Evolutionary conservation across 2,113 vertebrate genomes (phyloP).

Genomic region (Rousettus leschenaultii): DNA sequence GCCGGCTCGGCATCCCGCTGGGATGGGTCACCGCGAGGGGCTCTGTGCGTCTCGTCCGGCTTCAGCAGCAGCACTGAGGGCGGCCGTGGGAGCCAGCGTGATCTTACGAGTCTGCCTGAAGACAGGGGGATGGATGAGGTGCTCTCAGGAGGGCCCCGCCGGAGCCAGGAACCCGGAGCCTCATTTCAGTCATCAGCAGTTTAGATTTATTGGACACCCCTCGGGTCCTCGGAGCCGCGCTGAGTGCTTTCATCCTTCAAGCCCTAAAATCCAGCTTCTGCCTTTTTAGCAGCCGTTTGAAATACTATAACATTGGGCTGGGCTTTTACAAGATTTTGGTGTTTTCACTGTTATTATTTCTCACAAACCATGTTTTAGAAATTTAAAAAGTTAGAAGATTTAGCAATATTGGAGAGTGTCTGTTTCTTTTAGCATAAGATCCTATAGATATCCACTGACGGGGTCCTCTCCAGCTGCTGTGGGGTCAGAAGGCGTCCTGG

Average conservation of each 20-base stretch:
- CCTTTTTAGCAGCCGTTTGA: slow-evolving; percentile 37
- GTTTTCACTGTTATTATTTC: neutral
- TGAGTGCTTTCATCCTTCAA: slow-evolving; percentile 38
- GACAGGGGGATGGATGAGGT: slow-evolving; percentile 44
- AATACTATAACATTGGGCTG: neutral
- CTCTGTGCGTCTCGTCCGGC: neutral
- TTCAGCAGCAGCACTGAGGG: neutral
- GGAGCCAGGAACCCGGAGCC: neutral
- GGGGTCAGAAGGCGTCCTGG: neutral
- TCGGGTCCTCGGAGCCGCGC: slow-evolving; percentile 1
- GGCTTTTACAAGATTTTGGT: neutral
- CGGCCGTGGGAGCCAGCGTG: neutral
- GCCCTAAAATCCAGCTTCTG: slow-evolving; percentile 4
- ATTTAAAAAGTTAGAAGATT: neutral
- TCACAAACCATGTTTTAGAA: neutral
- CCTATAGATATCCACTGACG: neutral
- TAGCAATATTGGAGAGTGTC: neutral
- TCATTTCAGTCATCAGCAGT: slow-evolving; percentile 38
- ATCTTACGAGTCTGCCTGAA: neutral
- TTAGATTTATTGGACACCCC: slow-evolving; percentile 66
- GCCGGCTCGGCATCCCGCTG: neutral
- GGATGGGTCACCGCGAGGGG: neutral
- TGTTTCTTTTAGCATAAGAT: neutral
- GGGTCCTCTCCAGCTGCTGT: neutral
- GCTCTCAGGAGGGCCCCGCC: slow-evolving; percentile 36